These are phyloP conservation scores for Scatophagus argus DNA, from an alignment of 2,113 vertebrate genomes.

Conservation along the genomic window DNA sequence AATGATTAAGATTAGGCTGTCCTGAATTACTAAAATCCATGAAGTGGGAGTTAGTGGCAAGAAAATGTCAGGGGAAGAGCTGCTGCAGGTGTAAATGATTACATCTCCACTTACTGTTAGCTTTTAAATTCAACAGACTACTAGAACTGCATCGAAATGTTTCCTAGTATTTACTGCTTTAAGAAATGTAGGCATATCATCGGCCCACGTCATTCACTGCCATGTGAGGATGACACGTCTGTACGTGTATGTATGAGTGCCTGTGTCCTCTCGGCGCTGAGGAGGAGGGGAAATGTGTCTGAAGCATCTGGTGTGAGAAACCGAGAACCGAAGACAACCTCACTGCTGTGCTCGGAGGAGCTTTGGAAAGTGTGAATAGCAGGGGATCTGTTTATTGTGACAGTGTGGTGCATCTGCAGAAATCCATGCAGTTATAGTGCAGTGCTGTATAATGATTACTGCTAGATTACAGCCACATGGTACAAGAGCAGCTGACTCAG, in stretches of 20 bases:
- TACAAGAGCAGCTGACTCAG: background rate
- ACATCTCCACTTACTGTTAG: background rate
- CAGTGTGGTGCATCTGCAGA: slow-evolving; percentile 19
- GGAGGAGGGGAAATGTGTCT: slow-evolving; percentile 28
- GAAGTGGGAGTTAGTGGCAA: too few species aligned
- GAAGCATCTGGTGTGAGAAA: slow-evolving; percentile 70
- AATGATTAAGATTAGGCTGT: slow-evolving; percentile 6
- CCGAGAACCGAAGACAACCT: slow-evolving; percentile 35
- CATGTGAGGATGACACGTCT: slow-evolving; percentile 24
- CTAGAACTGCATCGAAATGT: background rate
- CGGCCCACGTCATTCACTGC: slow-evolving; percentile 3
- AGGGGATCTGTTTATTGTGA: slow-evolving; percentile 25
- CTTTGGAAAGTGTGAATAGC: slow-evolving; percentile 16
- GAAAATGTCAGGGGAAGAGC: background rate
- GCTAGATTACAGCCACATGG: background rate
- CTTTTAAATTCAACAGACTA: background rate
- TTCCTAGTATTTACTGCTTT: slow-evolving; percentile 1
- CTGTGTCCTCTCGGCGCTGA: slow-evolving; percentile 11
- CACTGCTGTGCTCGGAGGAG: slow-evolving; percentile 18
- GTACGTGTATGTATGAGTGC: background rate
- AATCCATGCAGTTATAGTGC: slow-evolving; percentile 1
- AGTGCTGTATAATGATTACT: background rate
- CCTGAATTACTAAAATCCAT: slow-evolving; percentile 7
- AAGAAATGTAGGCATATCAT: slow-evolving; percentile 28
- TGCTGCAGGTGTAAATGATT: background rate